Base-by-base conservation (phyloP, 1,140 invertebrate species). In the Leptopilina clavipes region DNA sequence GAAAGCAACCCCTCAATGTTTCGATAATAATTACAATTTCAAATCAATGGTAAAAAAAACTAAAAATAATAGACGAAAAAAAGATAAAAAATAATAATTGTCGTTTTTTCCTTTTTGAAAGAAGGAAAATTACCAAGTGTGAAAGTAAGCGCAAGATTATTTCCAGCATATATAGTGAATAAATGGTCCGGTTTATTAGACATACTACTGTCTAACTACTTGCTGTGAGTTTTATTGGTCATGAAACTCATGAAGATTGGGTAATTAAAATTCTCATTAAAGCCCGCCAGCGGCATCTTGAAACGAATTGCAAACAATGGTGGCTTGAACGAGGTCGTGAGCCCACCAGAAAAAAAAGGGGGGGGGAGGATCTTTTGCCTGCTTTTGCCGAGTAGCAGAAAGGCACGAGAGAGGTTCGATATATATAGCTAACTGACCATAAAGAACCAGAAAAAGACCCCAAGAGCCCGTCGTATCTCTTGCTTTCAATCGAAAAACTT, bases 221-320 rank as follows among this genome's bases (percentile, higher is more conserved):
- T n/a, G 48, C 70, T 17, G 18, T 43, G 70, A 56, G 74, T 74
- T 76, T 79, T 72, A 76, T 74, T 54, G 74, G 43, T 37, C 44
- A 72, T 75, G 19, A 43, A 77, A 70, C 70, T 37, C 71, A 40
- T 71, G 48, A 25, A 70, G 81, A 86, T 87, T 87, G 83, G 83
- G 79, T 85, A 87, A 88, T 88, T 86, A 87, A 86, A 86, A 84
- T 84, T 84, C 82, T 86, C 82, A 86, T 84, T 86, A 84, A 84
- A 85, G 79, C 78, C 37, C 77, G 74, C 59, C 74, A 81, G 80
- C 82, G 79, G 81, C 81, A 83, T 82, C 82, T 82, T 81, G 70
- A 81, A 81, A 84, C 81, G 78, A 76, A 70, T 44, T 56, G 52
- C 71, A 79, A 82, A 88, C 85, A 86, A 86, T 86, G 83, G 81